phyloP scores from a whole-genome alignment of 92 coral and sea anemone genomes.

The Heliopora coerulea region DNA sequence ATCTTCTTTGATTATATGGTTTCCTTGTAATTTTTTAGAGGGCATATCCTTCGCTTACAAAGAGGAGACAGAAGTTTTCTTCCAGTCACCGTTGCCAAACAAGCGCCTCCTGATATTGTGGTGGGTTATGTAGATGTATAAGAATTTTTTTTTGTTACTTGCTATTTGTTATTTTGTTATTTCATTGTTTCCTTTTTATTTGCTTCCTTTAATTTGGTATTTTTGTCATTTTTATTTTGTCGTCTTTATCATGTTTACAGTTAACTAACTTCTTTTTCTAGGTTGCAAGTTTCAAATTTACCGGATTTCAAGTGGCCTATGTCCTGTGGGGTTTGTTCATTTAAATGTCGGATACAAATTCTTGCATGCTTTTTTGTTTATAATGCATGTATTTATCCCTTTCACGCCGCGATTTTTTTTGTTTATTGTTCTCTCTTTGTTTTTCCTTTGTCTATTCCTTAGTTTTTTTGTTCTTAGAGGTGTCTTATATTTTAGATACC shows the following conservation, averaged over 20 bases:
- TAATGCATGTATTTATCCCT: too few relatives aligned
- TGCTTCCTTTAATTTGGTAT: background rate
- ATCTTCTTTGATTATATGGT: too few relatives aligned
- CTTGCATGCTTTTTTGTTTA: too few relatives aligned
- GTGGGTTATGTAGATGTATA: constrained; percentile 44
- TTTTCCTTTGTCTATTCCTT: too few relatives aligned
- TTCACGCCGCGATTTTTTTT: too few relatives aligned
- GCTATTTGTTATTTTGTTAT: too few relatives aligned
- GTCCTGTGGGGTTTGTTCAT: constrained; percentile 69
- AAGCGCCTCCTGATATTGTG: constrained; percentile 62
- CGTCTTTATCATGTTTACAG: background rate
- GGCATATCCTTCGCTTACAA: constrained; percentile 70
- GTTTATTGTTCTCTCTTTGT: too few relatives aligned
- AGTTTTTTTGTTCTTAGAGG: too few relatives aligned
- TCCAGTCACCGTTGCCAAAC: constrained; percentile 43
- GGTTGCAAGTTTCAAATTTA: constrained; percentile 65
- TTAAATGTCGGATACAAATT: too few relatives aligned
- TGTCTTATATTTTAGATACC: too few relatives aligned
- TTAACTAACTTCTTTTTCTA: constrained; percentile 24
- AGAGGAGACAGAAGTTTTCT: constrained; percentile 72
- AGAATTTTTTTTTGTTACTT: too few relatives aligned
- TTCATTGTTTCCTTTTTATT: too few relatives aligned
- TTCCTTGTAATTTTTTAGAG: constrained; percentile 38
- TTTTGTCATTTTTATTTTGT: background rate
- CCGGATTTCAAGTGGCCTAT: constrained; percentile 71